phyloP scores from a whole-genome alignment of 2,888 invertebrate species.

The Cyclophora albipunctata region DNA sequence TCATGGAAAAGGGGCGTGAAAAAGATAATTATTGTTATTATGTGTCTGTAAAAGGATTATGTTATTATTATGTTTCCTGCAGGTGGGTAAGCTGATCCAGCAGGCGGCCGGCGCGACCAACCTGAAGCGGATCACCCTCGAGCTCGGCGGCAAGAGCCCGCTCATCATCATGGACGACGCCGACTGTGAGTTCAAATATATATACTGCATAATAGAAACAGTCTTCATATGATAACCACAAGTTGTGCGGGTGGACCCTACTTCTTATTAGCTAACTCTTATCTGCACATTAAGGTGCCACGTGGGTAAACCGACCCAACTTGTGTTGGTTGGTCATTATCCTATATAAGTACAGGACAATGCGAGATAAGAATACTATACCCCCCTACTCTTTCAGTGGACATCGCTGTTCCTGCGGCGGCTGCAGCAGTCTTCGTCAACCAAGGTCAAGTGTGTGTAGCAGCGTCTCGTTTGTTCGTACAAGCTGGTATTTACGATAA shows the following conservation, averaged over 20 bases:
- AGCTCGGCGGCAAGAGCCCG: slow-evolving; percentile 92
- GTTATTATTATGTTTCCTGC: slow-evolving; percentile 31
- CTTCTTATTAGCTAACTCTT: no score
- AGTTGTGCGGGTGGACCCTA: slow-evolving; percentile 75
- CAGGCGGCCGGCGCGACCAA: slow-evolving; percentile 84
- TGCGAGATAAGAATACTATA: no score
- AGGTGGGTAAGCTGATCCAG: slow-evolving; percentile 33
- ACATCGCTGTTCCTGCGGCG: slow-evolving; percentile 36
- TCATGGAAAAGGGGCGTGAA: no score
- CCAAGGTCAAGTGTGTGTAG: slow-evolving; percentile 48
- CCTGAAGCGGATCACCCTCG: slow-evolving; percentile 85
- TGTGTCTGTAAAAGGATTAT: slow-evolving; percentile 61
- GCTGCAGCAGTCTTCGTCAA: slow-evolving; percentile 36
- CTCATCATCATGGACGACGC: slow-evolving; percentile 86
- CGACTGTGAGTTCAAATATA: slow-evolving; percentile 70
- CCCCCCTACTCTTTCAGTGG: slow-evolving; percentile 24
- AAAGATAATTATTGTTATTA: background rate
- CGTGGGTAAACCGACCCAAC: no score
- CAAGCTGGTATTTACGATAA: slow-evolving; percentile 81
- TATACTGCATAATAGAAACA: background rate
- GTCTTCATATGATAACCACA: no score
- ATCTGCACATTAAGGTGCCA: no score
- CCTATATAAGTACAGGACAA: no score
- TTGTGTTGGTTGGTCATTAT: no score
- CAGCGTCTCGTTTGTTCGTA: slow-evolving; percentile 48